Evolutionary conservation across 2,888 invertebrate species (phyloP), one percentile per base, ranked within the genome.

Genomic region (Dromius quadrimaculatus): DNA sequence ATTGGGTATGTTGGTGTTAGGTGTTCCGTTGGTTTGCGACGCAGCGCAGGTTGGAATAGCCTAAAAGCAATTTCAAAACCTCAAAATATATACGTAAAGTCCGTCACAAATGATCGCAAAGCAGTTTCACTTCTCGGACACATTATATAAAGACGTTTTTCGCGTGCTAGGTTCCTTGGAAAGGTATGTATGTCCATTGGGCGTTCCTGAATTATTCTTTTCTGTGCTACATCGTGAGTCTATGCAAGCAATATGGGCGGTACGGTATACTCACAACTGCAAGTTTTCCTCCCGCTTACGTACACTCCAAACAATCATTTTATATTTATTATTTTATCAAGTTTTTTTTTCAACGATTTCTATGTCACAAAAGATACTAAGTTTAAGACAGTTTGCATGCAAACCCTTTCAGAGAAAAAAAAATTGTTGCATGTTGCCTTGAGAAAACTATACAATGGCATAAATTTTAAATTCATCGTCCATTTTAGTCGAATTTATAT

Each of bases 171-270:
- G 54, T 20, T 38, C 23, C 36, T 45, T 57, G 71, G 71, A 64
- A 63, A 81, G 81, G 82, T 82, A 81, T 83, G 82, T 82, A 82
- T 82, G 82, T 82, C 81, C 80, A 78, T 80, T 80, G 83, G 83
- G 83, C 83, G 83, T 82, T 81, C 78, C 82, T 79, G 80, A 82
- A 82, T 82, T 83, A 82, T 82, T 83, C 83, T 83, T 83, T 83
- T 83, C 82, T 81, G 80, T 82, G 81, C 80, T 79, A 80, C 78
- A 82, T 82, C 83, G 82, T 83, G 83, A 82, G 81, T 82, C 82
- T 83, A 83, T 83, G 82, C 83, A 83, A 82, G 82, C 82, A 79
- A 79, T 81, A 83, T 83, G 83, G 83, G 83, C 83, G 83, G 82
- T 76, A 78, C 78, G 72, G 82, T 82, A 82, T 80, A 70, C 47